phyloP scores from a whole-genome alignment of 2,113 vertebrate genomes.

The Mastomys coucha region DNA sequence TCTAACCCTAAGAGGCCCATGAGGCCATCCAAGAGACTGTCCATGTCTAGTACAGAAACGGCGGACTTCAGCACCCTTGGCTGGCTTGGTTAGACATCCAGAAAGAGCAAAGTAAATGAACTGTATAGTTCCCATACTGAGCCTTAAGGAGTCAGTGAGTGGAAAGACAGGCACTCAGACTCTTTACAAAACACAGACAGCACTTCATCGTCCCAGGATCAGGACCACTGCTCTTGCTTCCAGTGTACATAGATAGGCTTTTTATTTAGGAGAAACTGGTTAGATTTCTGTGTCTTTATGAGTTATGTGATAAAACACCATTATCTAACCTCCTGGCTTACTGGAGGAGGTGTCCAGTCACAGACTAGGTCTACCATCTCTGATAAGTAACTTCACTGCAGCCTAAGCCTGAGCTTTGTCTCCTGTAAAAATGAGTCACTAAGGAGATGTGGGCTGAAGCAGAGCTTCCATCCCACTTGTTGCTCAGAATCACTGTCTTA shows the following conservation, averaged over 20 bases:
- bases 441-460: neutral
- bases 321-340: neutral
- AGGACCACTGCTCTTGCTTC: neutral
- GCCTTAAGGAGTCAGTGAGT: neutral
- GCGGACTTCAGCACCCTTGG: neutral
- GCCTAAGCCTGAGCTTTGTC: neutral
- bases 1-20: neutral
- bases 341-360: neutral
- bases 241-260: neutral
- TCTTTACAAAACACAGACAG: neutral
- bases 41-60: neutral
- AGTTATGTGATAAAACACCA: neutral
- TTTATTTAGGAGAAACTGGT: neutral
- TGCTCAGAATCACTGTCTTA: neutral
- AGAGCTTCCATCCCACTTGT: neutral
- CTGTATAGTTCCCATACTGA: neutral
- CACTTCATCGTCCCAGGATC: no score
- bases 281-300: neutral
- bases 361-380: neutral
- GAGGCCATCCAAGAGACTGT: neutral
- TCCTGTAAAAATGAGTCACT: neutral
- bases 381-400: neutral
- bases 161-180: neutral
- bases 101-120: constrained; percentile 2
- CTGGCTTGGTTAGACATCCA: neutral